phyloP scores from a whole-genome alignment of 2,888 invertebrate species.

The Bombylius major region DNA sequence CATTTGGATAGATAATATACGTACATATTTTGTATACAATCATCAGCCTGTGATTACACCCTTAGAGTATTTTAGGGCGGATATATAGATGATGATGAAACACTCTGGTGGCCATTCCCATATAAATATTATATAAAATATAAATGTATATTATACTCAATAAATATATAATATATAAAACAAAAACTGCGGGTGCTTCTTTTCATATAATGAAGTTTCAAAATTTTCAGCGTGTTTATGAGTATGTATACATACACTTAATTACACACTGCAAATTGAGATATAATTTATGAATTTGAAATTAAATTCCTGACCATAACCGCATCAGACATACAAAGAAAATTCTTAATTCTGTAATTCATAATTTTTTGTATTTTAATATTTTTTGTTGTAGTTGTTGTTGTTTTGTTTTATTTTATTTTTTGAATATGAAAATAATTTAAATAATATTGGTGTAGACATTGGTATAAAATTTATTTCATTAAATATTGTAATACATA shows the following conservation, averaged over 20 bases:
- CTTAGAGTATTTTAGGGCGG: conserved; percentile 4
- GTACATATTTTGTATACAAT: background rate
- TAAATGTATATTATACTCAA: background rate
- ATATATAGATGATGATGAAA: conserved; percentile 1
- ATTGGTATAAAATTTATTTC: no score
- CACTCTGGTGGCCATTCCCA: background rate
- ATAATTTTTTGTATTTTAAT: background rate
- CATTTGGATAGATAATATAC: no score
- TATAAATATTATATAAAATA: background rate
- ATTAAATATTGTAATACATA: no score
- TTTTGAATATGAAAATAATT: no score
- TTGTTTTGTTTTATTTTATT: no score
- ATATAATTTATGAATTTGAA: conserved; percentile 13
- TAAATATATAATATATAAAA: background rate
- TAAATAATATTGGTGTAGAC: no score
- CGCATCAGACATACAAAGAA: background rate
- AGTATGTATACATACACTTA: conserved; percentile 6
- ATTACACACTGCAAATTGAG: conserved; percentile 12
- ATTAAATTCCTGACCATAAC: conserved; percentile 5
- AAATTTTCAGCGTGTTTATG: conserved; percentile 3
- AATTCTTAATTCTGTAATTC: background rate
- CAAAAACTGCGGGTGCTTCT: conserved; percentile 1
- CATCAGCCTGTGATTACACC: conserved; percentile 6
- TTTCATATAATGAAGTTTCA: conserved; percentile 6
- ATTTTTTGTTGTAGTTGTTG: no score